Base-by-base conservation (phyloP, 2,888 invertebrate species). In the Argynnis bischoffii region DNA sequence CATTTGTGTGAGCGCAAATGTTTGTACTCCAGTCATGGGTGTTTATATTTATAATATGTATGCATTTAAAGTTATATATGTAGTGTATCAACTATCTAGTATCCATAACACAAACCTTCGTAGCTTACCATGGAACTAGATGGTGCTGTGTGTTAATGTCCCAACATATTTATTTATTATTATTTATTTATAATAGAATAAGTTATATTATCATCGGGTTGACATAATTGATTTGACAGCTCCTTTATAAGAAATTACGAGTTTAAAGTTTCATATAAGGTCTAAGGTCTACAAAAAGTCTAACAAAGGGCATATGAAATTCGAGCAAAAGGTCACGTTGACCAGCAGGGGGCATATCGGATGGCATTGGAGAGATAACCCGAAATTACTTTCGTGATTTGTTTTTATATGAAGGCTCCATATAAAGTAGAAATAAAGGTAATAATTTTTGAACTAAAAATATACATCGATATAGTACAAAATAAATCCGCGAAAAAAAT, bases 311-410 rank as follows among this genome's bases (percentile, higher is more conserved):
- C 15, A 56, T n/a, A 14, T 15, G 55, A 69, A 64, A 69, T 53
- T 50, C 55, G 56, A 69, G 47, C 66, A 48, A 50, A 71, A 71
- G 61, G 69, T 66, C 66, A 66, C 31, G 18, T 15, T 59, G 68
- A 60, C 51, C 65, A 63, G 60, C 41, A 54, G 53, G 59, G 60
- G 55, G 35, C 57, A 53, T 63, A 64, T 71, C 71, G 41, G 60
- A 66, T 69, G 61, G 21, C 70, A 21, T 64, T 41, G 46, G 18
- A 59, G 18, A 64, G 18, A 60, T 64, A 64, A 51, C 26, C 48
- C 26, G 41, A 69, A 67, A 66, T 55, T 46, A 61, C 31, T 15
- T 55, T n/a, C 15, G 6, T 46, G 16, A 41, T 41, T 64, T 31
- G 13, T 26, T 35, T 55, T 26, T 55, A 50, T 60, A 14, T 57